Conservation (phyloP, 2,797 vertebrate genomes). For the Pristis pectinata region DNA sequence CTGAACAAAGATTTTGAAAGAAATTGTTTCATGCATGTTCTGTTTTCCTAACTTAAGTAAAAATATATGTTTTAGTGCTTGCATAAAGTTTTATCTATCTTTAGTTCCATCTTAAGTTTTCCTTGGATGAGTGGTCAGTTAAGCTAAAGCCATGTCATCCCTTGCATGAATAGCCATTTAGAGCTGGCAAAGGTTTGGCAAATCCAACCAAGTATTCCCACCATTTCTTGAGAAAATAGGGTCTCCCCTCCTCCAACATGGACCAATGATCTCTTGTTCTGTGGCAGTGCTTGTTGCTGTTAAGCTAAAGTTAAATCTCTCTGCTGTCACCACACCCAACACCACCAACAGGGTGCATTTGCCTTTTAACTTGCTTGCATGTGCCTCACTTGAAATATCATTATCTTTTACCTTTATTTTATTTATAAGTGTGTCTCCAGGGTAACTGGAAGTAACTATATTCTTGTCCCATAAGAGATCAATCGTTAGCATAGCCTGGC, state of each 20-base stretch:
- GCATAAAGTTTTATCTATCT: too few species aligned
- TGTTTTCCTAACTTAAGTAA: background rate
- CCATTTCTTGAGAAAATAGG: background rate
- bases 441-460: slow-evolving; percentile 5
- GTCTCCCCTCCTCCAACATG: background rate
- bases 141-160: background rate
- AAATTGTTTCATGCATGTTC: background rate
- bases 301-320: background rate
- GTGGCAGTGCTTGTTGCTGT: too few species aligned
- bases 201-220: background rate
- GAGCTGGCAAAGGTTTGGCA: background rate
- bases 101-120: background rate
- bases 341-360: background rate
- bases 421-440: slow-evolving; percentile 17
- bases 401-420: background rate
- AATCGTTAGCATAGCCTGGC: background rate
- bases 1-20: background rate
- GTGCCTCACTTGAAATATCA: background rate
- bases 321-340: background rate
- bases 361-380: background rate
- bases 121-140: background rate
- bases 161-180: background rate
- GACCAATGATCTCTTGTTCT: background rate
- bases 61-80: background rate
- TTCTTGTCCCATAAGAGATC: background rate